phyloP scores from a whole-genome alignment of 2,797 vertebrate species.

The Megalops cyprinoides region DNA sequence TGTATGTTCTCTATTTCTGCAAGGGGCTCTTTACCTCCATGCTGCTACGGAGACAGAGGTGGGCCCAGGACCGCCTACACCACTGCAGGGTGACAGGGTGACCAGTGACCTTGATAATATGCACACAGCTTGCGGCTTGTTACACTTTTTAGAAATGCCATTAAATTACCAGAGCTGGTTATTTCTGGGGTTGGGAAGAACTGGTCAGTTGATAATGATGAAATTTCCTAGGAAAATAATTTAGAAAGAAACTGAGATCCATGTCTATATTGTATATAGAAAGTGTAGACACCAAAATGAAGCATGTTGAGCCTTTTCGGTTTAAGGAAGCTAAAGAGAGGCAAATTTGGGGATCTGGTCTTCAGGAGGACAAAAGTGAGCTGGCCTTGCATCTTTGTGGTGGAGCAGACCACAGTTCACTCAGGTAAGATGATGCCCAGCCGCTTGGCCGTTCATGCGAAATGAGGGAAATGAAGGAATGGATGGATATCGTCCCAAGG shows the following conservation, averaged over 20 bases:
- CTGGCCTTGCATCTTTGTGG: not conserved
- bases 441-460: slow-evolving; percentile 12
- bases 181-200: not conserved
- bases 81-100: not conserved
- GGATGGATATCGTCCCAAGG: not conserved
- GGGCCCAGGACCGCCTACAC: slow-evolving; percentile 12
- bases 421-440: not conserved
- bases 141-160: not conserved
- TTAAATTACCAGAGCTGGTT: slow-evolving; percentile 27
- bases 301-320: too few species aligned
- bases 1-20: not conserved
- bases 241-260: too few species aligned
- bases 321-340: not conserved
- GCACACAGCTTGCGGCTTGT: not conserved
- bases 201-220: not conserved
- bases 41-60: slow-evolving; percentile 7
- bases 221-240: not conserved
- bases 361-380: too few species aligned
- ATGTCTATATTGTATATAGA: too few species aligned
- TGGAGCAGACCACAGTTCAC: not conserved
- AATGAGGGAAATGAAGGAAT: slow-evolving; percentile 22
- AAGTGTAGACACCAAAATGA: too few species aligned
- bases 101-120: slow-evolving; percentile 8
- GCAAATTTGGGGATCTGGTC: not conserved
- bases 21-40: not conserved